Conservation (phyloP, 2,113 vertebrate species). For the Carlito syrichta region DNA sequence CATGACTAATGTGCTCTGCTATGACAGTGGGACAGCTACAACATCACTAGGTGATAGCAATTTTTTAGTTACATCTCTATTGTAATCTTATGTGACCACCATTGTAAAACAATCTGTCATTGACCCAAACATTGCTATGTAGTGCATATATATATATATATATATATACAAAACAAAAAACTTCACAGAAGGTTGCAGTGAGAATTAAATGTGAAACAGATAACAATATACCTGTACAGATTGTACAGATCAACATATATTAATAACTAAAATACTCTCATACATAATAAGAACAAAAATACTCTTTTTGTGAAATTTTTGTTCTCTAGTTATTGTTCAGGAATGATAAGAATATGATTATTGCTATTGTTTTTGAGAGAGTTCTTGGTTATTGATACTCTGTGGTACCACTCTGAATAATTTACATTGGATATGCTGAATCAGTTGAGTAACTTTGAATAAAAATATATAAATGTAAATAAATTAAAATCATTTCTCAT, state of each 20-base stretch:
- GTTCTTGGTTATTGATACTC: background rate
- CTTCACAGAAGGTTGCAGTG: background rate
- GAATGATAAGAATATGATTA: background rate
- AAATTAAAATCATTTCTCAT: background rate
- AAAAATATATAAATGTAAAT: background rate
- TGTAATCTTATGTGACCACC: too few species aligned
- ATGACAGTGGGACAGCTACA: too few species aligned
- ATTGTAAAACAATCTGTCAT: too few species aligned
- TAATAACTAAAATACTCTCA: background rate
- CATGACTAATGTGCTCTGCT: too few species aligned
- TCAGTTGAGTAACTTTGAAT: background rate
- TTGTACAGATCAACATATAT: too few species aligned
- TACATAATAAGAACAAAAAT: background rate
- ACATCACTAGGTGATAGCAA: too few species aligned
- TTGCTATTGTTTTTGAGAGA: background rate
- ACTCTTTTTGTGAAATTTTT: background rate
- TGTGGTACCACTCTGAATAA: background rate
- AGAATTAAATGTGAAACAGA: background rate
- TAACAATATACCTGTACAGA: background rate
- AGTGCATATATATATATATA: too few species aligned
- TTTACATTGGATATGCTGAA: background rate
- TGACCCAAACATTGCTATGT: too few species aligned
- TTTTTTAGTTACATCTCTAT: background rate
- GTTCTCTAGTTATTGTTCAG: background rate
- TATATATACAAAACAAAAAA: background rate